phyloP scores from a whole-genome alignment of 2,888 invertebrate species.

The Lepidochrysops patricia region DNA sequence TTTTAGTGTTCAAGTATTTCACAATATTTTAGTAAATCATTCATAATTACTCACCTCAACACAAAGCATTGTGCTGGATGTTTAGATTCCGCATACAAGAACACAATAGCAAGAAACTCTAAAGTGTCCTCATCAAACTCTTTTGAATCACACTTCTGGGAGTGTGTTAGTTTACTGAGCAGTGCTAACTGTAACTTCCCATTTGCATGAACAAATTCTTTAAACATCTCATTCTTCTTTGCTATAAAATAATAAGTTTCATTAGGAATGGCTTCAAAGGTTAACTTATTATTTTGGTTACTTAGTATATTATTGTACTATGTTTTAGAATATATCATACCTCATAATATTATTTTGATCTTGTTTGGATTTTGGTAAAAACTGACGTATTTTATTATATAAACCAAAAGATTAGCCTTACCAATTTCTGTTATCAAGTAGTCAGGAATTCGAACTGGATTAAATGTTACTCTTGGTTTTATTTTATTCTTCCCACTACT shows the following conservation, averaged over 20 bases:
- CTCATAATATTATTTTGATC: too few relatives aligned
- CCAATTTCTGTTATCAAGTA: constrained; percentile 15
- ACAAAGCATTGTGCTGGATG: constrained; percentile 59
- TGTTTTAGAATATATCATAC: too few relatives aligned
- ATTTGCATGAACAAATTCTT: constrained; percentile 9
- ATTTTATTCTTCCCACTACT: constrained; percentile 39
- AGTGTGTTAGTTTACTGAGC: not conserved
- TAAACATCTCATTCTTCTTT: constrained; percentile 18
- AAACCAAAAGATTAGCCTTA: not conserved
- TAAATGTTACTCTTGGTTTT: constrained; percentile 36
- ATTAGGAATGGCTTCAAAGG: constrained; percentile 30
- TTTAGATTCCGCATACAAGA: constrained; percentile 46
- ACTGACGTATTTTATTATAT: too few relatives aligned
- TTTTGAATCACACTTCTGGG: not conserved
- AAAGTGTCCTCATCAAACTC: constrained; percentile 21
- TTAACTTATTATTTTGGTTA: not conserved
- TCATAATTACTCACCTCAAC: constrained; percentile 44
- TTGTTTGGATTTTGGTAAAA: too few relatives aligned
- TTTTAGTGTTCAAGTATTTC: too few relatives aligned
- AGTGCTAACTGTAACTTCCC: not conserved
- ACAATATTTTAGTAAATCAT: too few relatives aligned
- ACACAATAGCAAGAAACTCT: constrained; percentile 41
- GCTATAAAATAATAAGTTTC: constrained; percentile 34
- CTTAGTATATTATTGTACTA: too few relatives aligned
- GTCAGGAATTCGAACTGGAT: constrained; percentile 33